phyloP scores from a whole-genome alignment of 2,797 vertebrate genomes.

The Zenarchopterus dispar region DNA sequence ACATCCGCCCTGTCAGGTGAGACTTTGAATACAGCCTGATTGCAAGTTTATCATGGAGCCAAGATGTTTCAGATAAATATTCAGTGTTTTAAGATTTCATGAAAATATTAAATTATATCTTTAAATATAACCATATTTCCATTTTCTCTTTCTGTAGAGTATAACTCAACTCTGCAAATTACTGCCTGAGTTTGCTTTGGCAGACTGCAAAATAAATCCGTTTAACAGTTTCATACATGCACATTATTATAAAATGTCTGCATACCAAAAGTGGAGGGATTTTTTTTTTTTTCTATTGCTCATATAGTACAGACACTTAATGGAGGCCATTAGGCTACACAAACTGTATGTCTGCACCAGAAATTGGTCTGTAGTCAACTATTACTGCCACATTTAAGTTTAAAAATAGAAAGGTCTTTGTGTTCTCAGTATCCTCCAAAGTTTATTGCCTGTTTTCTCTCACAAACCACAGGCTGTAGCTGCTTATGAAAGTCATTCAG shows the following conservation, averaged over 20 bases:
- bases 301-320: not conserved
- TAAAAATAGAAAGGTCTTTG: conserved; percentile 35
- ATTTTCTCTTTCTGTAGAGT: not conserved
- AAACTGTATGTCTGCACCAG: not conserved
- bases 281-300: not conserved
- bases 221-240: not conserved
- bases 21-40: too few species aligned
- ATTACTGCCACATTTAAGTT: not conserved
- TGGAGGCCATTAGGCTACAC: not conserved
- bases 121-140: too few species aligned
- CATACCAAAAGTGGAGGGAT: not conserved
- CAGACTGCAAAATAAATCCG: not conserved
- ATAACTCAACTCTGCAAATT: not conserved
- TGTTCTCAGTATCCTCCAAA: conserved; percentile 63
- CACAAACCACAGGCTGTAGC: conserved; percentile 64
- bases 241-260: not conserved
- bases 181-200: not conserved
- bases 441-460: conserved; percentile 52
- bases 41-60: too few species aligned
- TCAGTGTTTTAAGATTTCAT: too few species aligned
- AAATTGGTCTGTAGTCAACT: not conserved
- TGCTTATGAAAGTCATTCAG: conserved; percentile 77
- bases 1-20: too few species aligned
- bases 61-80: too few species aligned
- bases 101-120: too few species aligned